phyloP scores from a whole-genome alignment of 2,113 vertebrate genomes.

The Tragelaphus strepsiceros region DNA sequence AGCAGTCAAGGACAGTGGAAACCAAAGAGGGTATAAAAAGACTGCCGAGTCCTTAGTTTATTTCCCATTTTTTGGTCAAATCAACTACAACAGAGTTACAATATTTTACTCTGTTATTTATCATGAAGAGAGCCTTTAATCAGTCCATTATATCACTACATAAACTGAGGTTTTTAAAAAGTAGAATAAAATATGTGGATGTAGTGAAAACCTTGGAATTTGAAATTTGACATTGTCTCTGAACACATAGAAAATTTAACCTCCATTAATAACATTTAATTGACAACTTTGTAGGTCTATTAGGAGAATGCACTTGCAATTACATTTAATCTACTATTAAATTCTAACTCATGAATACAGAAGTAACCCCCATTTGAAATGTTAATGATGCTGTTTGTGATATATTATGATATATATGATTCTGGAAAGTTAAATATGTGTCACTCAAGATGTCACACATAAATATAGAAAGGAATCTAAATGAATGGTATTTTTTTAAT shows the following conservation, averaged over 20 bases:
- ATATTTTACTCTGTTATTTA: slow-evolving; percentile 13
- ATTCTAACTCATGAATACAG: slow-evolving; percentile 19
- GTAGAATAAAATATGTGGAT: slow-evolving; percentile 27
- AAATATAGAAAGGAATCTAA: slow-evolving; percentile 68
- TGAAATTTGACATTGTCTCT: slow-evolving; percentile 59
- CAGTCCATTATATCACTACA: slow-evolving; percentile 31
- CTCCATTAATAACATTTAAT: slow-evolving; percentile 47
- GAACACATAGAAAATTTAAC: slow-evolving; percentile 61
- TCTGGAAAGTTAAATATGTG: slow-evolving; percentile 50
- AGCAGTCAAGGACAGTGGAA: background rate
- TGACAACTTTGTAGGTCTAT: slow-evolving; percentile 57
- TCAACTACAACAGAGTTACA: background rate
- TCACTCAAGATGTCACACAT: slow-evolving; percentile 65
- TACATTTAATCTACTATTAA: slow-evolving; percentile 49
- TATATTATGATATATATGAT: slow-evolving; percentile 70
- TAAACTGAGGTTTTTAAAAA: slow-evolving; percentile 43
- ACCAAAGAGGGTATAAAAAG: background rate
- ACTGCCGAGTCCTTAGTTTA: background rate
- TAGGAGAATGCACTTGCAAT: slow-evolving; percentile 51
- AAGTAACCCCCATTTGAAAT: slow-evolving; percentile 66
- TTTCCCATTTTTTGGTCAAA: background rate
- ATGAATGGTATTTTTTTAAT: slow-evolving; percentile 46
- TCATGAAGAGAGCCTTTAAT: background rate
- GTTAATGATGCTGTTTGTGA: slow-evolving; percentile 65
- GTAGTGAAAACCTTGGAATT: slow-evolving; percentile 51